A percentile compares a stretch with the other conserved stretches of the same genome.
phyloP scores from a whole-genome alignment of 1,140 invertebrate genomes.

The Pinna nobilis region DNA sequence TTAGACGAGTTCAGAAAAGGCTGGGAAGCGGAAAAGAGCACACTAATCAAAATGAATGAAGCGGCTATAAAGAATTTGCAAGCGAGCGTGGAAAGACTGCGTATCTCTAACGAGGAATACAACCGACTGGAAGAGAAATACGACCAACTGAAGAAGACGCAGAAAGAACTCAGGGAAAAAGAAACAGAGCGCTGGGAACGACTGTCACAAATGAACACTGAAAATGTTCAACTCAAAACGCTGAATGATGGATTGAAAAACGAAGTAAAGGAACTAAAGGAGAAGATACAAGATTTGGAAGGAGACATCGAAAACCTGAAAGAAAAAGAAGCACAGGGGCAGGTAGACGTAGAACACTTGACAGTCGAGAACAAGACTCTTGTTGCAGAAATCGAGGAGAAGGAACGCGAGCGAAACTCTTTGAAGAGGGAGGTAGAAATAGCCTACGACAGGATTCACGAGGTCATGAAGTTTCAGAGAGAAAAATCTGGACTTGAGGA shows the following conservation, averaged over 20 bases:
- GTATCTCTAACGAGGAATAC: conserved; percentile 24
- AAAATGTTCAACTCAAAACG: conserved; percentile 23
- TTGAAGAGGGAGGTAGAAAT: conserved; percentile 31
- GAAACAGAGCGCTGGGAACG: conserved; percentile 41
- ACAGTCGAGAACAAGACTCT: conserved; percentile 28
- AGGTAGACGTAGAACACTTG: conserved; percentile 29
- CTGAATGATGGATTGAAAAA: conserved; percentile 26
- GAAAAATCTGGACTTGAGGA: conserved; percentile 27
- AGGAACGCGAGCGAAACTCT: conserved; percentile 22
- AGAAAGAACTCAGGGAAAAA: conserved; percentile 38
- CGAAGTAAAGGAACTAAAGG: conserved; percentile 22
- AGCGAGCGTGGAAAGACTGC: conserved; percentile 29
- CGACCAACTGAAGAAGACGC: conserved; percentile 28
- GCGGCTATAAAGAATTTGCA: conserved; percentile 32
- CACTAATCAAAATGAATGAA: conserved; percentile 26
- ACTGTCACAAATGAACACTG: conserved; percentile 29
- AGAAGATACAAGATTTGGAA: conserved; percentile 27
- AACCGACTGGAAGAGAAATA: conserved; percentile 35
- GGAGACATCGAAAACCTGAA: conserved; percentile 10
- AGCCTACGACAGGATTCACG: conserved; percentile 26
- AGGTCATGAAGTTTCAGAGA: conserved; percentile 31
- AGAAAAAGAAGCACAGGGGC: conserved; percentile 13
- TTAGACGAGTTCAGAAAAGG: conserved; percentile 12
- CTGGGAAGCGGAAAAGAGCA: conserved; percentile 29
- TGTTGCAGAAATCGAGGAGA: conserved; percentile 30